Evolutionary conservation across 1,140 invertebrate species (phyloP).

Genomic region (Andricus grossulariae): DNA sequence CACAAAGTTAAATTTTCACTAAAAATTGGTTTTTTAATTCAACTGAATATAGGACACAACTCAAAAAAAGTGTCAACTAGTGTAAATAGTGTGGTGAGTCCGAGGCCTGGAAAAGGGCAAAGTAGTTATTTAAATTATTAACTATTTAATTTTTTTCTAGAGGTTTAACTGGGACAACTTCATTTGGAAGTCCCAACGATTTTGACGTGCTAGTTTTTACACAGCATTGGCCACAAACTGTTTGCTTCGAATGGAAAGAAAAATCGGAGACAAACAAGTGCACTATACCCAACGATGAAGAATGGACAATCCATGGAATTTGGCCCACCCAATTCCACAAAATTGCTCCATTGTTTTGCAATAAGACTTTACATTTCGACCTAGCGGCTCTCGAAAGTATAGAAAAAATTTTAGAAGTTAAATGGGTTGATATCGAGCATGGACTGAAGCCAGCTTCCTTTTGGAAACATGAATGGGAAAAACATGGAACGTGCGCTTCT

Average conservation of each 20-base stretch:
- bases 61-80: too few relatives aligned
- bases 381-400: conserved; percentile 78
- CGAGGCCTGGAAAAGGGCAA: background rate
- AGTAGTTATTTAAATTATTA: conserved; percentile 24
- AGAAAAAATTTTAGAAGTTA: conserved; percentile 78
- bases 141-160: background rate
- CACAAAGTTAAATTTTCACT: too few relatives aligned
- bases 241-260: conserved; percentile 84
- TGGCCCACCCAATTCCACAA: conserved; percentile 86
- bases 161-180: too few relatives aligned
- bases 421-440: conserved; percentile 86
- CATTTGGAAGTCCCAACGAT: conserved; percentile 49
- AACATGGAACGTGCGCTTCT: conserved; percentile 89
- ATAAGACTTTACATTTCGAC: conserved; percentile 81
- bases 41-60: too few relatives aligned
- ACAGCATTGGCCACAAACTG: conserved; percentile 87
- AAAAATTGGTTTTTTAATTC: too few relatives aligned
- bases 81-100: too few relatives aligned
- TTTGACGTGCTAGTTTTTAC: conserved; percentile 89
- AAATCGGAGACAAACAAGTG: conserved; percentile 78
- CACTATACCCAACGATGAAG: conserved; percentile 77
- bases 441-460: conserved; percentile 78
- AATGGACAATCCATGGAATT: conserved; percentile 89
- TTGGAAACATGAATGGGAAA: conserved; percentile 91
- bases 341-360: conserved; percentile 83